These are phyloP conservation scores for Spodoptera littoralis DNA, from an alignment of 2,888 invertebrate species.

Conservation along the genomic window DNA sequence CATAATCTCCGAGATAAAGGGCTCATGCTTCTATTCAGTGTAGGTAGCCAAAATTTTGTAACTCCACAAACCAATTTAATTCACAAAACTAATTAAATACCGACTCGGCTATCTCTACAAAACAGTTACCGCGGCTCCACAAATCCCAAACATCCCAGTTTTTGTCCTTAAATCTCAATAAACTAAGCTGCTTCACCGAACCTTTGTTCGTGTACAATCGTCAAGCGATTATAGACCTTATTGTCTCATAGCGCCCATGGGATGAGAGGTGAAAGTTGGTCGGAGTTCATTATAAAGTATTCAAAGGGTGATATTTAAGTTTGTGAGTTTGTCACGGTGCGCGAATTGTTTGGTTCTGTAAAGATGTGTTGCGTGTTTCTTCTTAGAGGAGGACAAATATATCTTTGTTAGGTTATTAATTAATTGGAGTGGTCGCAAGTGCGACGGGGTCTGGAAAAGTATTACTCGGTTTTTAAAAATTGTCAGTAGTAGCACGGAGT, in stretches of 20 bases:
- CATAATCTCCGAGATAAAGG: too few species aligned
- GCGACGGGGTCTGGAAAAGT: too few species aligned
- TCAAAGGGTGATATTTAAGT: constrained; percentile 25
- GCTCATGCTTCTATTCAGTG: too few species aligned
- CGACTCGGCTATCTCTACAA: background rate
- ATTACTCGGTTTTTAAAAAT: too few species aligned
- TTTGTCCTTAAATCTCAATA: constrained; percentile 26
- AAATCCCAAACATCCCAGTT: constrained; percentile 14
- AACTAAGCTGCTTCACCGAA: constrained; percentile 6
- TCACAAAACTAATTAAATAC: too few species aligned
- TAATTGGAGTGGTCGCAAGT: too few species aligned
- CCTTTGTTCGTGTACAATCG: constrained; percentile 29
- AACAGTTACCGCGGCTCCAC: background rate
- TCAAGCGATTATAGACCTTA: constrained; percentile 16
- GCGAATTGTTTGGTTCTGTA: constrained; percentile 10
- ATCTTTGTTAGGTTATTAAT: too few species aligned
- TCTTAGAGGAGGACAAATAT: constrained; percentile 2
- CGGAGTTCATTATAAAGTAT: constrained; percentile 26
- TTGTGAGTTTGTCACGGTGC: constrained; percentile 19
- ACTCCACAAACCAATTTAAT: too few species aligned
- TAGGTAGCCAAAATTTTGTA: too few species aligned
- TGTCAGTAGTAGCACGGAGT: too few species aligned
- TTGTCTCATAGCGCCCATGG: constrained; percentile 20
- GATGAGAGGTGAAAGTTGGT: constrained; percentile 28
- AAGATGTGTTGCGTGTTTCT: constrained; percentile 7